Conservation (phyloP, 2,113 vertebrate genomes). For the Pseudopodoces humilis region DNA sequence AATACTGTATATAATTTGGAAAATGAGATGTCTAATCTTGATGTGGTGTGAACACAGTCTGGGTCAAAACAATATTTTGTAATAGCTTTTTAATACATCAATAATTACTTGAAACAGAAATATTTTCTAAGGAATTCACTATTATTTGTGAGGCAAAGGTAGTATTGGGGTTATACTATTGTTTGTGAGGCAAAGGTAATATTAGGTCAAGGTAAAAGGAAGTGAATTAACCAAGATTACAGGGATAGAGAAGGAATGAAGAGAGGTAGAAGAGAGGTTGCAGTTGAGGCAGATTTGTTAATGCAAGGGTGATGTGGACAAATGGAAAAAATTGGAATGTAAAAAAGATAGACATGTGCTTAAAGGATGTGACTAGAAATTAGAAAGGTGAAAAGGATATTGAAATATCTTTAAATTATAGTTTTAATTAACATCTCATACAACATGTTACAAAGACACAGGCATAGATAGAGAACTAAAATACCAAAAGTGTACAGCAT, state of each 20-base stretch:
- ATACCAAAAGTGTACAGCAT: background rate
- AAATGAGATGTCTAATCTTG: background rate
- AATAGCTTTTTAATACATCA: background rate
- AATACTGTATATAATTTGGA: background rate
- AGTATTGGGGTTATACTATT: background rate
- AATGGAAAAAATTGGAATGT: background rate
- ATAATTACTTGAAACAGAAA: background rate
- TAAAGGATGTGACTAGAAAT: background rate
- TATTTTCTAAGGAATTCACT: background rate
- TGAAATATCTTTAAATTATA: background rate
- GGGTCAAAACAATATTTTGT: background rate
- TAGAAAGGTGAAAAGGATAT: background rate
- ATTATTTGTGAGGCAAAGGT: background rate
- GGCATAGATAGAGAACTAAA: background rate
- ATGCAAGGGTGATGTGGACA: background rate
- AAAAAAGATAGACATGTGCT: background rate
- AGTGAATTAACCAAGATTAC: background rate
- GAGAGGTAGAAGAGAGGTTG: background rate
- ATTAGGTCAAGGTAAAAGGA: background rate
- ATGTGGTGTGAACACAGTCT: background rate
- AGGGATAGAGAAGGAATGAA: background rate
- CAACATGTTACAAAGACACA: background rate
- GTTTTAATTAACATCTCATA: background rate
- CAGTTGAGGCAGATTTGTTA: background rate
- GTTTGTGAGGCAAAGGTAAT: background rate